These are phyloP conservation scores for Sinella curviseta DNA, from an alignment of 1,140 invertebrate species.

Conservation along the genomic window DNA sequence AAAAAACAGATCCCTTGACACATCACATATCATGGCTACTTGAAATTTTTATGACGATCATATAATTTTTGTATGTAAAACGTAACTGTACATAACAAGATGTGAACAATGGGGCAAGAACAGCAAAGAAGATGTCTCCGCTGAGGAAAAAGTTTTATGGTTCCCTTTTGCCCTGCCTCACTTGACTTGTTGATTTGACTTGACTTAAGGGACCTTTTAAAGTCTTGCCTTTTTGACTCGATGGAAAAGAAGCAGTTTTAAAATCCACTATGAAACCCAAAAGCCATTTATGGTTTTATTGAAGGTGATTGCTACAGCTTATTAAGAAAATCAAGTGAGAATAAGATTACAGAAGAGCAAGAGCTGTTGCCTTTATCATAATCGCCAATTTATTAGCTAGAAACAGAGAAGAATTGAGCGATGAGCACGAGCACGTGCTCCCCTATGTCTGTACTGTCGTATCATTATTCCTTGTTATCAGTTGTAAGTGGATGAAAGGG, in stretches of 20 bases:
- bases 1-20: neutral
- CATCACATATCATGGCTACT: neutral
- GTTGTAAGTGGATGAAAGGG: neutral
- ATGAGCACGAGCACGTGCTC: neutral
- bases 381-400: neutral
- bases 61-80: neutral
- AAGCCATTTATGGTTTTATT: slow-evolving; percentile 17
- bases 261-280: slow-evolving; percentile 4
- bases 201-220: neutral
- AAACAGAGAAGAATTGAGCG: no score
- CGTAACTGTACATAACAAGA: neutral
- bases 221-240: neutral
- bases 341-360: no score
- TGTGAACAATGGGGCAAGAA: neutral
- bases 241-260: neutral
- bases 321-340: neutral
- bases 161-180: neutral
- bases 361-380: neutral
- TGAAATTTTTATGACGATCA: neutral
- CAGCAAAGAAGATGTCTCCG: neutral
- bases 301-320: neutral
- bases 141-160: neutral
- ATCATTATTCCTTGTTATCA: no score
- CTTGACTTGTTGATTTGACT: neutral
- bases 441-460: no score